A percentile compares a stretch with the other conserved stretches of the same genome.
Evolutionary conservation across 2,888 invertebrate species (phyloP).

Genomic region (Phalangium opilio): DNA sequence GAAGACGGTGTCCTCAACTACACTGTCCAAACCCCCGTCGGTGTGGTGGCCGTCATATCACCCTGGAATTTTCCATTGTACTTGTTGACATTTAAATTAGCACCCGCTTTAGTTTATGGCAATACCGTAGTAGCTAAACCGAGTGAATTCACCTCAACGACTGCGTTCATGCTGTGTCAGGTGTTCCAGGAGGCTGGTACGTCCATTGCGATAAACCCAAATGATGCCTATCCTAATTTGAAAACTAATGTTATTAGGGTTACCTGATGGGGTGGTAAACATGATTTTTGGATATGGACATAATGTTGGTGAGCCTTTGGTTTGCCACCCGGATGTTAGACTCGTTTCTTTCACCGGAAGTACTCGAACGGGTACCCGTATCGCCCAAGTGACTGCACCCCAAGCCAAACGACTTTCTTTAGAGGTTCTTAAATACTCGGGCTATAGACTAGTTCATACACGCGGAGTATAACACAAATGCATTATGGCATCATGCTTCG

Average conservation of each 20-base stretch:
- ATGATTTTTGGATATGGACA: conserved; percentile 39
- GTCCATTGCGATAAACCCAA: not conserved
- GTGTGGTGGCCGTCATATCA: conserved; percentile 39
- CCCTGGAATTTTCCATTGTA: conserved; percentile 43
- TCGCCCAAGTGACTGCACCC: conserved; percentile 30
- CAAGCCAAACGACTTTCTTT: conserved; percentile 38
- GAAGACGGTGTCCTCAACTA: conserved; percentile 33
- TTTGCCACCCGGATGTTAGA: conserved; percentile 36
- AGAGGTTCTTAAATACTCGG: conserved; percentile 29
- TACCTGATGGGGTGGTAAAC: conserved; percentile 39
- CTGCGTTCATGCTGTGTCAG: conserved; percentile 37
- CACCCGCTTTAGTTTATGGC: conserved; percentile 36
- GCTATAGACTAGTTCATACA: too few species aligned
- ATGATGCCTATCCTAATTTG: too few species aligned
- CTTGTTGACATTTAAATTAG: conserved; percentile 39
- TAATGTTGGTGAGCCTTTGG: conserved; percentile 35
- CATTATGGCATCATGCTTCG: too few species aligned
- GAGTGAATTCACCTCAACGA: conserved; percentile 40
- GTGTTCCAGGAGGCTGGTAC: conserved; percentile 36
- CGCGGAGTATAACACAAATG: too few species aligned
- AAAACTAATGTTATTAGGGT: conserved; percentile 28
- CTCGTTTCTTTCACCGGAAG: conserved; percentile 41
- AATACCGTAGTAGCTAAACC: conserved; percentile 41
- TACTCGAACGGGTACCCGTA: conserved; percentile 32
- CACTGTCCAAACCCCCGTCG: conserved; percentile 35